Percentiles rank a stretch among this genome's conserved stretches.
Evolutionary conservation across 2,888 invertebrate genomes (phyloP).

Genomic region (Catocala nupta): DNA sequence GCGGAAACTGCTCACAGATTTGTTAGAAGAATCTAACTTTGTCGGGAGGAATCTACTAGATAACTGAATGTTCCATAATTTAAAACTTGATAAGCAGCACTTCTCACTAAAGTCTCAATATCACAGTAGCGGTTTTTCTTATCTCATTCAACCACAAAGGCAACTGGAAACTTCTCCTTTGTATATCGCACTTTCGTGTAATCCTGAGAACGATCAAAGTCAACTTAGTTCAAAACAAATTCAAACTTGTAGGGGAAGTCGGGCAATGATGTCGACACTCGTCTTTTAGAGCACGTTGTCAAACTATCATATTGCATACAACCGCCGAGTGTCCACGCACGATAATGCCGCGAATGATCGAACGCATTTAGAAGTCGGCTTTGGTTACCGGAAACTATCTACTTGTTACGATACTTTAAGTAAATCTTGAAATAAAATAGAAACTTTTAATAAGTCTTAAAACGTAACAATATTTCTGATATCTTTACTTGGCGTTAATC

Average conservation of each 20-base stretch:
- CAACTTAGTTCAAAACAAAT: conserved; percentile 56
- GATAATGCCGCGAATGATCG: not conserved
- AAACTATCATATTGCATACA: conserved; percentile 29
- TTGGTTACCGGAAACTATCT: too few relatives aligned
- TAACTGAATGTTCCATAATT: conserved; percentile 36
- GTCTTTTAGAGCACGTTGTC: conserved; percentile 43
- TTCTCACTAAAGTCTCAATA: conserved; percentile 33
- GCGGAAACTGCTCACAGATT: not conserved
- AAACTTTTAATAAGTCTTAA: too few relatives aligned
- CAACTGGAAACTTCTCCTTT: conserved; percentile 44
- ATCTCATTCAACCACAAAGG: conserved; percentile 44
- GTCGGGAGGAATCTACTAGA: conserved; percentile 17
- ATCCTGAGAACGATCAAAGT: conserved; percentile 54
- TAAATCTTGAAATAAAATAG: too few relatives aligned
- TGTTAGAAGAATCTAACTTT: conserved; percentile 20
- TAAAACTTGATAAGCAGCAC: conserved; percentile 47
- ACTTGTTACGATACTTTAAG: too few relatives aligned
- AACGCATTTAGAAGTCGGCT: not conserved
- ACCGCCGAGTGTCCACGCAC: not conserved
- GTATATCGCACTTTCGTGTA: conserved; percentile 48
- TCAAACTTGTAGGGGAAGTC: conserved; percentile 48
- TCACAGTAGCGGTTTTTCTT: conserved; percentile 48
- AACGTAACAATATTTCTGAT: too few relatives aligned
- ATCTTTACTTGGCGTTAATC: too few relatives aligned
- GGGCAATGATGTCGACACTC: conserved; percentile 42